Base-by-base conservation (phyloP, 2,113 vertebrate genomes). In the Protomyctophum bolini region DNA sequence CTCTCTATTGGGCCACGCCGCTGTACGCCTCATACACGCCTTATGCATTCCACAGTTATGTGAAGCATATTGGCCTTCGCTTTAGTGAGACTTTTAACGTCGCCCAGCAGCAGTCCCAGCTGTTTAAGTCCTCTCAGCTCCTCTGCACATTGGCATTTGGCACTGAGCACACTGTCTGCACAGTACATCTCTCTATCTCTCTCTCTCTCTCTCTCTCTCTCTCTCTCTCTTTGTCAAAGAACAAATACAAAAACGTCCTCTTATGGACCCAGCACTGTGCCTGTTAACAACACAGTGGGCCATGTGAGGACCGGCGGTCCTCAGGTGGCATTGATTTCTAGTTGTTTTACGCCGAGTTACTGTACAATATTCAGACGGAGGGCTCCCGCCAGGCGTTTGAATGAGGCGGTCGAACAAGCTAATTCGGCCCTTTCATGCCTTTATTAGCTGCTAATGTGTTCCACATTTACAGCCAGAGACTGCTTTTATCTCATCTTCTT, bases 401-500 rank as follows among this genome's bases (percentile, higher is more conserved):
- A 68, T 81, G 74, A 68, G 72, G 75, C 81, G 81, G 61, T 83
- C 80, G 69, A 82, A 76, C 83, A 74, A 76, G 77, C 80, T 86
- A 85, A 90, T 88, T 87, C 73, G 48, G 69, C 74, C 69, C 88
- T 86, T 88, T 92, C 72, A 86, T 82, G 88, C 72, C 83, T 92
- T 89, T 88, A 91, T 91, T 89, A 90, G 86, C 85, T 88, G 88
- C 81, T 92, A 91, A 91, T 86, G 79, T 70, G 54, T 89, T 90
- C 84, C 80, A 84, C 68, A 62, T 86, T 82, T 62, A 50, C 68
- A 83, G 78, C 82, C 75, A 72, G 72, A 58, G 14, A 56, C 81
- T 64, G 68, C 77, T 87, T 89, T 89, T 72, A 87, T 86, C 74
- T 83, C 72, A 51, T 70, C 64, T 84, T 86, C 59, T 83, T 63